phyloP scores from a whole-genome alignment of 2,888 invertebrate genomes.

The Troglohyphantes excavatus region DNA sequence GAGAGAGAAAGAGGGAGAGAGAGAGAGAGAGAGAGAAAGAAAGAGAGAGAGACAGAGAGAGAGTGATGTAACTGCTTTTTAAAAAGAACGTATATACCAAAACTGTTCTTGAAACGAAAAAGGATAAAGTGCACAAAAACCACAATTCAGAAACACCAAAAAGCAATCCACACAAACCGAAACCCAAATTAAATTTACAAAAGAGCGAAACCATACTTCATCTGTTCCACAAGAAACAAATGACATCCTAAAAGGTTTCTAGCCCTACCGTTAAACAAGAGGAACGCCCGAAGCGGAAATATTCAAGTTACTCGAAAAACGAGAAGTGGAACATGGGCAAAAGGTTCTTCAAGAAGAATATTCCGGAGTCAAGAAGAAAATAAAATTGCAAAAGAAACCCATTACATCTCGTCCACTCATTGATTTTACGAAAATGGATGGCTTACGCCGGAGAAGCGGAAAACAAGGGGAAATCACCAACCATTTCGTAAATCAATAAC shows the following conservation, averaged over 20 bases:
- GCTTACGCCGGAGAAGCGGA: not conserved
- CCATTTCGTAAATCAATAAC: slow-evolving; percentile 39
- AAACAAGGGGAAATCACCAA: slow-evolving; percentile 36
- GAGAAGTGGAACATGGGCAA: slow-evolving; percentile 16
- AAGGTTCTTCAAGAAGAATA: slow-evolving; percentile 4
- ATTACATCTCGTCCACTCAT: slow-evolving; percentile 18
- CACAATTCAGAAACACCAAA: too few relatives aligned
- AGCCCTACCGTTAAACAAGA: not conserved
- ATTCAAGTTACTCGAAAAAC: slow-evolving; percentile 28
- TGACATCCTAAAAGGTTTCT: not conserved
- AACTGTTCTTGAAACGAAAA: too few relatives aligned
- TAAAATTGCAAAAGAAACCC: not conserved
- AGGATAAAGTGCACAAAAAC: too few relatives aligned
- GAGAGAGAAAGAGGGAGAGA: too few relatives aligned
- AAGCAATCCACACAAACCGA: too few relatives aligned
- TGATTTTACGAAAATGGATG: slow-evolving; percentile 40
- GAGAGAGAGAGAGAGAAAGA: too few relatives aligned
- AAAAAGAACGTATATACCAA: too few relatives aligned
- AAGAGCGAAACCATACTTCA: too few relatives aligned
- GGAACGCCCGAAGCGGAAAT: not conserved
- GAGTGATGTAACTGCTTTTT: too few relatives aligned
- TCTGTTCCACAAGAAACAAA: not conserved
- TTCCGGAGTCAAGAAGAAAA: not conserved
- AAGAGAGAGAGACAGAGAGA: too few relatives aligned
- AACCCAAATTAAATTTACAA: too few relatives aligned